Evolutionary conservation across 2,888 invertebrate genomes (phyloP), one percentile per base, ranked within the genome.

Genomic region (Mongoloraphidia duomilia): DNA sequence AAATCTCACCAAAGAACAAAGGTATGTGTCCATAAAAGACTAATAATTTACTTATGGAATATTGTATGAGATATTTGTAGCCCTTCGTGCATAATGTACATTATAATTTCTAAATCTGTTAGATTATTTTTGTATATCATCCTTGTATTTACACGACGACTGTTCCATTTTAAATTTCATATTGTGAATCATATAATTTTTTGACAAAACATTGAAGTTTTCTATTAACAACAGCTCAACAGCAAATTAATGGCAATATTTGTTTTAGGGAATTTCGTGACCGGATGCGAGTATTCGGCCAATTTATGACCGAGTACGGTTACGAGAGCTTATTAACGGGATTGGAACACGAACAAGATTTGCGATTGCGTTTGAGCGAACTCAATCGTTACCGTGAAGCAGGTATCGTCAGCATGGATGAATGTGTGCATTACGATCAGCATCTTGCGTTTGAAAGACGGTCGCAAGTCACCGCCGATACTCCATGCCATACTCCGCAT

Each of bases 391-490:
- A 92, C 69, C 76, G 94, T 34, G 82, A 84, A 59, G 84, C 91
- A 58, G 94, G 94, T 33, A 76, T 94, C 38, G 85, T 87, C 3
- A 76, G 80, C 41, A 77, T 84, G 47, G 85, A 87, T 63, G 92
- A 93, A 64, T 86, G 90, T 60, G 77, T 86, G 35, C 89, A 91
- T 65, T 90, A 89, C 65, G 92, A 92, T 61, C 87, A 89, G 63
- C 77, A 81, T 70, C 76, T 80, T 49, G 72, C 79, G 59, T 77
- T 74, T 56, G 65, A 81, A 60, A 70, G 75, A 60, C 71, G 77
- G 61, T 71, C 73, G 55, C 61, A 74, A 35, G 13, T 38, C 9
- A 17, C 35, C 9, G 37, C 48, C n/a, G 13, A 34, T 9, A 37
- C 48, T 6, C 41, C 41, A 2, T 26, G 26, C 26, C 26, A 26